Evolutionary conservation across 2,113 vertebrate genomes (phyloP).

Genomic region (Ancistrus triradiatus): DNA sequence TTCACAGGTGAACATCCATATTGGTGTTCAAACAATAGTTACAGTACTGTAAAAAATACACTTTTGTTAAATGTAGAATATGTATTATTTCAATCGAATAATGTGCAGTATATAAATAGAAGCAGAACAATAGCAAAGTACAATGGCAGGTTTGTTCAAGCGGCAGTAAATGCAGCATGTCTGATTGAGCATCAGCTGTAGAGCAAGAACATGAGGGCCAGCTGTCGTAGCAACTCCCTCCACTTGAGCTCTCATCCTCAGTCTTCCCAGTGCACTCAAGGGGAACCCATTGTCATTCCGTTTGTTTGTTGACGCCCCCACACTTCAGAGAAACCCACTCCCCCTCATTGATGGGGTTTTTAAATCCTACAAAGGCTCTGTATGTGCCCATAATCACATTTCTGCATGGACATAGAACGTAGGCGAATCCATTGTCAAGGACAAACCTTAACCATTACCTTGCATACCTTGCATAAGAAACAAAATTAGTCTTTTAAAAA

Average conservation of each 20-base stretch:
- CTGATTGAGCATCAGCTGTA: slow-evolving; percentile 25
- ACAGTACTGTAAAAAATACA: too few relatives aligned
- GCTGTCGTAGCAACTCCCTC: slow-evolving; percentile 17
- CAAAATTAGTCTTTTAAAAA: neutral
- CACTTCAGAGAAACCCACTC: slow-evolving; percentile 5
- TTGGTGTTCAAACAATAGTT: too few relatives aligned
- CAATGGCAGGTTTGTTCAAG: slow-evolving; percentile 8
- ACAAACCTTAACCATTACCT: neutral
- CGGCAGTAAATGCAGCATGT: slow-evolving; percentile 19
- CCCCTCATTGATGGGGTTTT: neutral
- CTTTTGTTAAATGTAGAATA: neutral
- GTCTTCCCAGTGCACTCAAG: neutral
- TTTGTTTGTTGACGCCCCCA: slow-evolving; percentile 22
- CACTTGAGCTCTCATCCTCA: neutral
- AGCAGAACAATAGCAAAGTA: slow-evolving; percentile 16
- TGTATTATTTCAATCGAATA: slow-evolving; percentile 29
- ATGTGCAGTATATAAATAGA: slow-evolving; percentile 40
- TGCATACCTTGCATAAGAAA: neutral
- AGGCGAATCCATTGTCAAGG: slow-evolving; percentile 9
- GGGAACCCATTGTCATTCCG: neutral
- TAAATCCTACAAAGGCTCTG: neutral
- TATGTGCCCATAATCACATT: slow-evolving; percentile 18
- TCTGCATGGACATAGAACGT: neutral
- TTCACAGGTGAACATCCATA: too few relatives aligned
- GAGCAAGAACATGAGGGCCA: slow-evolving; percentile 23